Conservation (phyloP, 1,140 invertebrate genomes). For the Whitmania pigra region DNA sequence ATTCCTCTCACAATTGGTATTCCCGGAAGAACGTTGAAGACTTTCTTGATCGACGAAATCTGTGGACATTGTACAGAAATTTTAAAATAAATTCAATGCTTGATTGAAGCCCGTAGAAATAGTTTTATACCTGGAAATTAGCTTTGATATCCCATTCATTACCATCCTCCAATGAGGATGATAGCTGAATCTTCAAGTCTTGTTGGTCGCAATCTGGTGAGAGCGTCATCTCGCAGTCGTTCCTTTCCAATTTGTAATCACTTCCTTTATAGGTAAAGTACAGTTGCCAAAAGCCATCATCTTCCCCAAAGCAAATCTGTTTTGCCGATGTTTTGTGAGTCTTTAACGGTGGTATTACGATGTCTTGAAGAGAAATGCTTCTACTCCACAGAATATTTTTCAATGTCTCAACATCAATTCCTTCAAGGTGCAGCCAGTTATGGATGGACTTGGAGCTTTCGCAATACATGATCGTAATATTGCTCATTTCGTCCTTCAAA, state of each 20-base stretch:
- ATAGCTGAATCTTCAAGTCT: not conserved
- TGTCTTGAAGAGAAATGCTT: not conserved
- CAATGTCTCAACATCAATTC: not conserved
- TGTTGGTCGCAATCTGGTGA: not conserved
- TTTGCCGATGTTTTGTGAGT: not conserved
- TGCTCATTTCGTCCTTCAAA: not conserved
- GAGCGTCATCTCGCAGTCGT: not conserved
- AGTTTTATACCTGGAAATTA: no score
- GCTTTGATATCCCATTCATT: no score
- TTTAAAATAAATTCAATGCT: no score
- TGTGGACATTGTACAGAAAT: no score
- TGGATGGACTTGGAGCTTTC: not conserved
- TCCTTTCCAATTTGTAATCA: not conserved
- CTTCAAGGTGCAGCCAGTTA: not conserved
- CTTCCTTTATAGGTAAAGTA: not conserved
- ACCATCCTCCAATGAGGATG: no score
- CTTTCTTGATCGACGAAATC: no score
- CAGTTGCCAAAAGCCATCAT: constrained; percentile 2
- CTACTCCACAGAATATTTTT: constrained; percentile 7
- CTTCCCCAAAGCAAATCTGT: constrained; percentile 2
- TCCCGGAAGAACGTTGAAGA: no score
- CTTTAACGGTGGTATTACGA: no score
- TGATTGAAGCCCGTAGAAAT: no score
- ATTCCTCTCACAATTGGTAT: no score
- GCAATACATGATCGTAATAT: not conserved